Base-by-base conservation (phyloP, 2,113 vertebrate genomes). In the Myiozetetes cayanensis region DNA sequence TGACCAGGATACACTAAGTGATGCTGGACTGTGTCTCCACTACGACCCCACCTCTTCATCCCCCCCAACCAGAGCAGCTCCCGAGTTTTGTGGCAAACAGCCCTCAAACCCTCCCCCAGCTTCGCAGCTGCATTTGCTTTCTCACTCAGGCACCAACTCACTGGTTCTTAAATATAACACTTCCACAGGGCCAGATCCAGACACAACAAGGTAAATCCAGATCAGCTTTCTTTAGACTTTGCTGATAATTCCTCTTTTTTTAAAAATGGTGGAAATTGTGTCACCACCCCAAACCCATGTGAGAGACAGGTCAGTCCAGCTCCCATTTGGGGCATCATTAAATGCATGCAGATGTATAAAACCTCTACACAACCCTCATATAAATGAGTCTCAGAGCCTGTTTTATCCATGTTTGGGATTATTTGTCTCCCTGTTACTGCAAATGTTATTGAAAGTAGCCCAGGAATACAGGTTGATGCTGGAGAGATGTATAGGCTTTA, bases 1-100 rank as follows among this genome's bases (percentile, higher is more conserved):
- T 15, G 5, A 65, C 62, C 4, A 0, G 63, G 70, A 76, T 0
- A 3, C 33, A 31, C n/a, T 5, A 0, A 85, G 43, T 2, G 4
- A 62, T 12, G 28, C 28, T 4, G 3, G 39, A 39, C 20, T 5
- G 6, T 12, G 10, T 52, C 24, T 41, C 35, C 81, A 39, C 17
- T 5, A 8, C 10, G 12, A 46, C 20, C 46, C 35, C 86, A 65
- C n/a, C 10, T 0, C 50, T 39, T 86, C 0, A 5, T 58, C 56
- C 10, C 35, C 15, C 31, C 43, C 5, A 10, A 9, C 10, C 24
- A 8, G 2, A 10, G 55, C 47, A 78, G 49, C 31, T 85, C 61
- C 55, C 3, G 1, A 27, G 14, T 43, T 59, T 86, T n/a, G 39
- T 27, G 33, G 50, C 22, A 35, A 81, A 65, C 21, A 30, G 19